Conservation (phyloP, 1,140 invertebrate genomes). For the Rhopalosiphum maidis region DNA sequence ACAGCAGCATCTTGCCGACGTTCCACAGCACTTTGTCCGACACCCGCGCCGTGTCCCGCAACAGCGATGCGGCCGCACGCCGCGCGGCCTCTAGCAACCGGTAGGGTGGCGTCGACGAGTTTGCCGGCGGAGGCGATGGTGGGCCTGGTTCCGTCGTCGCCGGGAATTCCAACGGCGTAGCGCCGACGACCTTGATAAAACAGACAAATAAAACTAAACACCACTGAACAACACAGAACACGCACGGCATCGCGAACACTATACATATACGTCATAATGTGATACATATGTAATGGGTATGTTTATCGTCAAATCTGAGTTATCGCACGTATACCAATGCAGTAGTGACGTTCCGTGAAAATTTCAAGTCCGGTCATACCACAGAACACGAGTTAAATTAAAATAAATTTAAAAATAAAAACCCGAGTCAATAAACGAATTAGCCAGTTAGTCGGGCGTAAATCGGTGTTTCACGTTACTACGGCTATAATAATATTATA, state of each 20-base stretch:
- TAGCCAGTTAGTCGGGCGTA: background rate
- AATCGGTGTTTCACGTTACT: too few species aligned
- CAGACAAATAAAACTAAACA: conserved; percentile 6
- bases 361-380: background rate
- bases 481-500: too few species aligned
- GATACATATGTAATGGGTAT: too few species aligned
- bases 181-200: background rate
- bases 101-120: too few species aligned
- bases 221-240: background rate
- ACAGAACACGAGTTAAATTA: background rate
- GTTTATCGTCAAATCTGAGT: too few species aligned
- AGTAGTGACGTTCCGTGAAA: too few species aligned
- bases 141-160: background rate
- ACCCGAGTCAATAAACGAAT: background rate
- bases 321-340: too few species aligned
- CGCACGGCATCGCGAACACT: background rate
- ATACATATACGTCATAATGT: too few species aligned
- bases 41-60: background rate
- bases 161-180: background rate
- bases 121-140: too few species aligned
- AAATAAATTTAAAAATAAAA: background rate
- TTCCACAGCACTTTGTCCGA: background rate
- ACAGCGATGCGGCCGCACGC: background rate
- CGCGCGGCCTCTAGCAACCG: background rate
- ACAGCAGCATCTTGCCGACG: background rate